A percentile compares a stretch with the other conserved stretches of the same genome.
These are phyloP conservation scores for Lasioglossum pauxillum DNA, from an alignment of 2,888 invertebrate genomes.

Conservation along the genomic window DNA sequence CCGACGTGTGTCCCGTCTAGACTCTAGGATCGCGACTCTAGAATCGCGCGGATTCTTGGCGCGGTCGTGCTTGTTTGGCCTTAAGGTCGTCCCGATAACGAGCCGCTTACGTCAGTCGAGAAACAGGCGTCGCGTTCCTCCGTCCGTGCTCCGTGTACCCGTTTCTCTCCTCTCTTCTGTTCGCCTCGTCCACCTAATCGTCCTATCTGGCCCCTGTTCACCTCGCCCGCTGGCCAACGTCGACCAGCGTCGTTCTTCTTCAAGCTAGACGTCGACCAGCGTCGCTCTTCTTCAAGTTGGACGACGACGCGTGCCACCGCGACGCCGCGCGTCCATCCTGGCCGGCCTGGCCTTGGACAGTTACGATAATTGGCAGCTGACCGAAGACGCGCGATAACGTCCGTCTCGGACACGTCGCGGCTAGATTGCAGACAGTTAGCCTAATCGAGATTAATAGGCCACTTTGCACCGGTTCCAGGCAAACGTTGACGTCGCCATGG, in stretches of 20 bases:
- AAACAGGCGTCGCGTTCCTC: slow-evolving; percentile 34
- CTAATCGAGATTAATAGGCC: slow-evolving; percentile 58
- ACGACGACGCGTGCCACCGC: slow-evolving; percentile 21
- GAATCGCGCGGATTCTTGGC: slow-evolving; percentile 52
- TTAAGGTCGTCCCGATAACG: slow-evolving; percentile 66
- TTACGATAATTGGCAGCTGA: slow-evolving; percentile 66
- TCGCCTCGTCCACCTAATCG: slow-evolving; percentile 35
- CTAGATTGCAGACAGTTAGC: slow-evolving; percentile 46
- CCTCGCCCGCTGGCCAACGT: slow-evolving; percentile 24
- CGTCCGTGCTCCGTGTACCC: background rate
- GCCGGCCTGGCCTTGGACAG: slow-evolving; percentile 63
- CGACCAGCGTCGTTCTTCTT: background rate
- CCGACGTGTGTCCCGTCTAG: slow-evolving; percentile 7
- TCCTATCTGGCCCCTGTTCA: slow-evolving; percentile 44
- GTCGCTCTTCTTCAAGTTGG: background rate
- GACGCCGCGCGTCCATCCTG: slow-evolving; percentile 1
- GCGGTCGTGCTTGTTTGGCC: slow-evolving; percentile 61
- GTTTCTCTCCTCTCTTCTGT: slow-evolving; percentile 9
- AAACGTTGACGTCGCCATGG: background rate
- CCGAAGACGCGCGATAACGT: slow-evolving; percentile 51
- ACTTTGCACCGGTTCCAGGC: slow-evolving; percentile 28
- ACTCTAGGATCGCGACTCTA: slow-evolving; percentile 33
- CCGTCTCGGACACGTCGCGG: slow-evolving; percentile 40
- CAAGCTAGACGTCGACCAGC: background rate
- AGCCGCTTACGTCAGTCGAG: slow-evolving; percentile 60